Conservation (phyloP, 2,888 invertebrate genomes). For the Cephalotes varians region DNA sequence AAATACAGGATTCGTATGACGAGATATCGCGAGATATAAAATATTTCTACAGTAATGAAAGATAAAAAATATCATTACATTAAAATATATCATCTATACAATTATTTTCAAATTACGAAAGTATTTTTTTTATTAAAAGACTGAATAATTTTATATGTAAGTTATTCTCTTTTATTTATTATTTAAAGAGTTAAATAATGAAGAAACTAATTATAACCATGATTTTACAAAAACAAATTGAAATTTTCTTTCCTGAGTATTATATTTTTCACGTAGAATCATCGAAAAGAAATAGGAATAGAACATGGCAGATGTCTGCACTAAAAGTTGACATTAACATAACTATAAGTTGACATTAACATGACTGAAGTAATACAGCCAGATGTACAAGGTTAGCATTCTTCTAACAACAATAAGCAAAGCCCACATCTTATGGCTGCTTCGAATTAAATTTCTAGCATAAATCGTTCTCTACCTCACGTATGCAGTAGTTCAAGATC, state of each 20-base stretch:
- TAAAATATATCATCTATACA: not conserved
- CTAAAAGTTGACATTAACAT: not conserved
- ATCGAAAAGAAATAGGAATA: not conserved
- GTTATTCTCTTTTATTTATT: not conserved
- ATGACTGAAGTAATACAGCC: not conserved
- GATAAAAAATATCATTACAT: not conserved
- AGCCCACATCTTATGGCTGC: not conserved
- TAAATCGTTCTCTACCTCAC: not conserved
- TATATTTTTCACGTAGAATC: not conserved
- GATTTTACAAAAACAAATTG: not conserved
- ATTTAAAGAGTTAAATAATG: not conserved
- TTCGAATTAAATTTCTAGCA: not conserved
- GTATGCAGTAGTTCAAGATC: constrained; percentile 39
- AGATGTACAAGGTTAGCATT: constrained; percentile 3
- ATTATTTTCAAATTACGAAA: not conserved
- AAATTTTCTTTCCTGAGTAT: not conserved
- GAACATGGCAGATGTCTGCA: not conserved
- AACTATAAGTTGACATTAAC: constrained; percentile 1
- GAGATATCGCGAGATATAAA: not conserved
- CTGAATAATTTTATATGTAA: not conserved
- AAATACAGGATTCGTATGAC: not conserved
- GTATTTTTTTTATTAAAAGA: not conserved
- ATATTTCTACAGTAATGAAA: not conserved
- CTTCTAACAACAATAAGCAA: not conserved
- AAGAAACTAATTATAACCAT: not conserved